Evolutionary conservation across 2,113 vertebrate species (phyloP).

Genomic region (Myocastor coypus): DNA sequence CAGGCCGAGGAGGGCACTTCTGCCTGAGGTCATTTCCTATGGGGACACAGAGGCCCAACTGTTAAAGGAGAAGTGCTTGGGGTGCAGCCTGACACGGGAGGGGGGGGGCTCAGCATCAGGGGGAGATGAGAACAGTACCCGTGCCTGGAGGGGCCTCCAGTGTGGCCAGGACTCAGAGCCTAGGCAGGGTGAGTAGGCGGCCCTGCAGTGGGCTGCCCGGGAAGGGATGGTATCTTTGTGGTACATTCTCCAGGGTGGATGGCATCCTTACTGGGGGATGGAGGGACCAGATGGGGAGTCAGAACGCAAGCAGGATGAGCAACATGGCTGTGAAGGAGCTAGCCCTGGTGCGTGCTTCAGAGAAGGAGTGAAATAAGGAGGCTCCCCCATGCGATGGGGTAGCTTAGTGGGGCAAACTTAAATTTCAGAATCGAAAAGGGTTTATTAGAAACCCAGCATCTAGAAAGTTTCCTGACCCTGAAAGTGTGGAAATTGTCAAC

Average conservation of each 20-base stretch:
- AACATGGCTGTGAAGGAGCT: not conserved
- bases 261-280: not conserved
- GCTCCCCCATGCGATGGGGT: fast-evolving
- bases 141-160: not conserved
- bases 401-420: not conserved
- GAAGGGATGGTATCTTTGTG: not conserved
- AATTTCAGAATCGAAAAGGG: not conserved
- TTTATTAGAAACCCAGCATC: not conserved
- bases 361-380: not conserved
- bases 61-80: no score
- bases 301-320: not conserved
- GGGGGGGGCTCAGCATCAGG: not conserved
- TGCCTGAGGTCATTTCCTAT: not conserved
- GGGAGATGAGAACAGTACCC: not conserved
- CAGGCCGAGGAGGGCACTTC: not conserved
- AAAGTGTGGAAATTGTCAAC: not conserved
- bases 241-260: not conserved
- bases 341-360: not conserved
- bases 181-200: not conserved
- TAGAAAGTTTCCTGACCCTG: not conserved
- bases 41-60: not conserved
- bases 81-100: not conserved
- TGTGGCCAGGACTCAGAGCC: not conserved
- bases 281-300: not conserved
- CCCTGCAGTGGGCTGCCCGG: no score